These are phyloP conservation scores for Arctocebus calabarensis DNA, from an alignment of 2,797 vertebrate species.

Conservation along the genomic window DNA sequence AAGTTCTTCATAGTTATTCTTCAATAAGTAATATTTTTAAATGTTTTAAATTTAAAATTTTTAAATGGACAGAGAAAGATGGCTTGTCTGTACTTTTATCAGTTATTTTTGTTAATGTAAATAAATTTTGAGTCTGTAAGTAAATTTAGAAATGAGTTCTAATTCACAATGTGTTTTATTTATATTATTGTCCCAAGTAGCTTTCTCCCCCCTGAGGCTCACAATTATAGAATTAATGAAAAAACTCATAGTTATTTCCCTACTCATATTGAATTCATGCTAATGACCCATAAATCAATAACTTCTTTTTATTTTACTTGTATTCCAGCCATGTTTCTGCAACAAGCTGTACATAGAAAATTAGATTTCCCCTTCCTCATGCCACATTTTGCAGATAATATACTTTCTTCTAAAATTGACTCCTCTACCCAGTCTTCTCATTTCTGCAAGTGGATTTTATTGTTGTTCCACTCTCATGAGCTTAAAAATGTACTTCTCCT, in stretches of 20 bases:
- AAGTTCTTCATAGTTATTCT: background rate
- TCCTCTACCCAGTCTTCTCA: background rate
- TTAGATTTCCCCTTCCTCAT: no score
- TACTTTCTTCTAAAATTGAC: background rate
- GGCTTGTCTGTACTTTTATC: background rate
- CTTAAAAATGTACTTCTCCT: background rate
- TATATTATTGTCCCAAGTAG: background rate
- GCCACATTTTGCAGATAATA: background rate
- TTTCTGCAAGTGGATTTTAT: background rate
- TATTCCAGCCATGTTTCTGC: background rate
- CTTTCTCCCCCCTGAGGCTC: background rate
- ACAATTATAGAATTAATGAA: constrained; percentile 7
- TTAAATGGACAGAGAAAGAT: constrained; percentile 6
- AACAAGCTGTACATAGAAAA: background rate
- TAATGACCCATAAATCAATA: background rate
- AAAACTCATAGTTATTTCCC: background rate
- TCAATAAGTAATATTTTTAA: constrained; percentile 51
- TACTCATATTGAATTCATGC: background rate
- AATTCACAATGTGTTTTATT: background rate
- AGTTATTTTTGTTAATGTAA: background rate
- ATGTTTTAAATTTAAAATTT: no score
- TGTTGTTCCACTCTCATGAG: background rate
- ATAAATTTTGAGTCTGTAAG: background rate
- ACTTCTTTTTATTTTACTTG: background rate
- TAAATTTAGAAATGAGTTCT: constrained; percentile 4